phyloP scores from a whole-genome alignment of 2,797 vertebrate species.

The Sebastes itinus region DNA sequence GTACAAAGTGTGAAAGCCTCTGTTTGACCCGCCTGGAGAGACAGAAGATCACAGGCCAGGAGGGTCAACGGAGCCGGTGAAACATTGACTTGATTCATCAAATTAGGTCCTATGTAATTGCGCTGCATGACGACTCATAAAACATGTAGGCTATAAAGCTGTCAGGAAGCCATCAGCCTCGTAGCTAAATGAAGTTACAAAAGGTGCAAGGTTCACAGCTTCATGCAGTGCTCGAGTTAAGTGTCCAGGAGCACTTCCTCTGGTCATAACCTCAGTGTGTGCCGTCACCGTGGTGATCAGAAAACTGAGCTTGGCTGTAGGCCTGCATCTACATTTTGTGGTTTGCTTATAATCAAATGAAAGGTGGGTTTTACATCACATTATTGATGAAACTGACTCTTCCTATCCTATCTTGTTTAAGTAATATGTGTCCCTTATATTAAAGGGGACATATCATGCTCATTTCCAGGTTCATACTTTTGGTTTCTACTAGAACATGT shows the following conservation, averaged over 20 bases:
- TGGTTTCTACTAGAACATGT: not conserved
- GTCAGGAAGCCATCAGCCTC: conserved; percentile 91
- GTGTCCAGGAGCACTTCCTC: conserved; percentile 75
- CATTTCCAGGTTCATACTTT: not conserved
- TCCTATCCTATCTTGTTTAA: not conserved
- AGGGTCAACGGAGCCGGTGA: conserved; percentile 85
- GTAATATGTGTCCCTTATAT: not conserved
- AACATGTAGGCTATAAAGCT: conserved; percentile 91
- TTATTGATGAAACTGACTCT: not conserved
- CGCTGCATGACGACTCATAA: conserved; percentile 90
- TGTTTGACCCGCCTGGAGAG: conserved; percentile 86
- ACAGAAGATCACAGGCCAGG: conserved; percentile 83
- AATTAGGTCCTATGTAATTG: conserved; percentile 94
- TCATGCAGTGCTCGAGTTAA: conserved; percentile 84
- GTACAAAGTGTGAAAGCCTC: conserved; percentile 85
- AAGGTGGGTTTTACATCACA: not conserved
- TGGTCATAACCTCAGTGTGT: conserved; percentile 35
- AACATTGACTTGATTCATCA: conserved; percentile 97
- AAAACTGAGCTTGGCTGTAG: not conserved
- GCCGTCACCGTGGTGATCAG: conserved; percentile 20
- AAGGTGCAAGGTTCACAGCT: conserved; percentile 85
- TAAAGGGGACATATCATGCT: not conserved
- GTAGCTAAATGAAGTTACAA: conserved; percentile 91
- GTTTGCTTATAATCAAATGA: not conserved
- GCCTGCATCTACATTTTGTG: not conserved